phyloP scores from a whole-genome alignment of 1,140 invertebrate species.

The Cydia pomonella region DNA sequence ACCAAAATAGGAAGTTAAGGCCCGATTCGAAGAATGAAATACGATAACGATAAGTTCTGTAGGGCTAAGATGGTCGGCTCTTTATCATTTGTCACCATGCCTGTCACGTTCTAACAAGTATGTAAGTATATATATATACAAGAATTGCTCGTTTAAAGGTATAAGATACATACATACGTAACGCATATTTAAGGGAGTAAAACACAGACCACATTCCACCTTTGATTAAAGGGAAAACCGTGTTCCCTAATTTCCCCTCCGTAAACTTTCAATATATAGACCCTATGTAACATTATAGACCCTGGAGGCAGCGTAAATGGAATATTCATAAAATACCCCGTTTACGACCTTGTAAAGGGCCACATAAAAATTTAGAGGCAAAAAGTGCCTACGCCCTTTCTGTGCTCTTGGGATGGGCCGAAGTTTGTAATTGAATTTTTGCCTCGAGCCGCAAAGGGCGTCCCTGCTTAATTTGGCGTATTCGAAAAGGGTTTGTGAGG shows the following conservation, averaged over 20 bases:
- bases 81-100: too few relatives aligned
- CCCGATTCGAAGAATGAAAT: too few relatives aligned
- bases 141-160: too few relatives aligned
- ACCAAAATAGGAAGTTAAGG: too few relatives aligned
- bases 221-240: conserved; percentile 28
- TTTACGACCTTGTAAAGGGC: conserved; percentile 78
- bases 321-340: conserved; percentile 77
- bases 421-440: conserved; percentile 80
- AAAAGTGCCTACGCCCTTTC: conserved; percentile 67
- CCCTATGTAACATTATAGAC: conserved; percentile 37
- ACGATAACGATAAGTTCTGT: too few relatives aligned
- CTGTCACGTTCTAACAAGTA: too few relatives aligned
- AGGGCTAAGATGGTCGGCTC: too few relatives aligned
- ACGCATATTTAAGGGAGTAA: neutral
- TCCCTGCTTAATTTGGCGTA: conserved; percentile 77
- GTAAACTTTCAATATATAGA: conserved; percentile 50
- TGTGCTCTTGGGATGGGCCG: conserved; percentile 70
- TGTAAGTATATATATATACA: too few relatives aligned
- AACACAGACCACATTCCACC: conserved; percentile 9
- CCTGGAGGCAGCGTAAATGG: conserved; percentile 68
- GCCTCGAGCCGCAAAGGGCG: conserved; percentile 77
- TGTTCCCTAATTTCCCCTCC: conserved; percentile 38
- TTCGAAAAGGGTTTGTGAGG: conserved; percentile 65
- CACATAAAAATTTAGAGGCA: conserved; percentile 78
- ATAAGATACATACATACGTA: neutral